Evolutionary conservation across 2,797 vertebrate genomes (phyloP), one percentile per base, ranked within the genome.

Genomic region (Smutsia gigantea): DNA sequence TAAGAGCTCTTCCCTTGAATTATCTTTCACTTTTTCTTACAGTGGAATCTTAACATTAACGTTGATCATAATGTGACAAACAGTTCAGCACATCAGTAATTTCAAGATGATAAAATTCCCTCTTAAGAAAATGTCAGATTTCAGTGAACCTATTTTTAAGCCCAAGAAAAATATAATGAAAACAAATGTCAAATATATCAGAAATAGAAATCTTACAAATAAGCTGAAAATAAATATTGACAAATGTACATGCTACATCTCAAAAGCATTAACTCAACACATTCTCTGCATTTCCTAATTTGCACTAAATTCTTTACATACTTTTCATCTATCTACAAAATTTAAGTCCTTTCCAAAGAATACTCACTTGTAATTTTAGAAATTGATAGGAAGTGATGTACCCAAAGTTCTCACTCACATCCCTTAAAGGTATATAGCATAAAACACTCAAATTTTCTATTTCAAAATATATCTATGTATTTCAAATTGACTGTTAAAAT

Each of bases 361-460:
- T 2, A 21, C 51, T 39, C 75, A 37, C 57, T 59, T 4, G 31
- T 59, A 21, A 29, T 42, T 42, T 34, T 19, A 83, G 57, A 71
- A 86, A 59, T 15, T 49, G 21, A 11, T n/a, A 12, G 31, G 34
- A 86, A 87, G 12, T 21, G 37, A 25, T 1, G 0, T n/a, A 21
- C 7, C 31, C 57, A 55, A 57, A 94, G 57, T 7, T 75, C 39
- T 84, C 53, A 13, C 11, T 49, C 31, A 29, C 4, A 2, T 71
- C n/a, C 13, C 46, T 21, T 64, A 75, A 34, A 0, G 0, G n/a
- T 27, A 4, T 18, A 69, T 0, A 4, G 37, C 10, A 5, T 25
- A 55, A 37, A 15, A 34, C 66, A 57, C 46, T 49, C 63, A 31
- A 81, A 61, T 21, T 77, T 78, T 83, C 34, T n/a, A 53, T n/a